Evolutionary conservation across 2,797 vertebrate genomes (phyloP), one percentile per base, ranked within the genome.

Genomic region (Pangasius djambal): DNA sequence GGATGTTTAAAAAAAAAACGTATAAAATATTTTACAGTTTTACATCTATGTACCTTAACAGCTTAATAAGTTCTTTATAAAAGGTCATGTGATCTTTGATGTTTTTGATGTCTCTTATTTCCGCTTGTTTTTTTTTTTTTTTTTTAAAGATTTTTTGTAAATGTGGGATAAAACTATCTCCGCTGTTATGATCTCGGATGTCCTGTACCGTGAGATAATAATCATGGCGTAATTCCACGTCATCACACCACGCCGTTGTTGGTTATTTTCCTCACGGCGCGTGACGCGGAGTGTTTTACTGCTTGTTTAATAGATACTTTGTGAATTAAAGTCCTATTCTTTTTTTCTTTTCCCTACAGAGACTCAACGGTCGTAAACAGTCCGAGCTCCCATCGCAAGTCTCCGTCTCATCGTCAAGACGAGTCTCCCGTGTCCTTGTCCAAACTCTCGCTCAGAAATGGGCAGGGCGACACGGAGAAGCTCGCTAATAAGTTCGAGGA

Each of bases 351-450:
- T 4, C 31, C 1, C 44, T 44, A 91, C 95, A 98, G 98, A 99
- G 98, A 99, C 97, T 97, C 97, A 89, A 97, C 97, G 94, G 97
- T 95, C 92, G 96, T 96, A 95, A 97, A 97, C 95, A 98, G 98
- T 95, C 97, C 97, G 97, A 94, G 97, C 96, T 97, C 97, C 97
- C 97, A 98, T 92, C 98, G 97, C 95, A 97, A 96, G 94, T 96
- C 97, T 94, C 96, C 96, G 93, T 93, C 96, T 93, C 96, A 95
- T 92, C 95, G 95, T 95, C 97, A 97, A 96, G 96, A 96, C 93
- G 97, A 97, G 94, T 96, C 95, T 91, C 94, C 97, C 90, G 91
- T 96, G 93, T 97, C 97, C 93, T 96, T 97, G 93, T 94, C 96
- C 91, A 96, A 97, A 93, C 96, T 96, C 91, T 96, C 97, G 72